These are phyloP conservation scores for Tachysurus vachellii DNA, from an alignment of 2,113 vertebrate species.

Conservation along the genomic window DNA sequence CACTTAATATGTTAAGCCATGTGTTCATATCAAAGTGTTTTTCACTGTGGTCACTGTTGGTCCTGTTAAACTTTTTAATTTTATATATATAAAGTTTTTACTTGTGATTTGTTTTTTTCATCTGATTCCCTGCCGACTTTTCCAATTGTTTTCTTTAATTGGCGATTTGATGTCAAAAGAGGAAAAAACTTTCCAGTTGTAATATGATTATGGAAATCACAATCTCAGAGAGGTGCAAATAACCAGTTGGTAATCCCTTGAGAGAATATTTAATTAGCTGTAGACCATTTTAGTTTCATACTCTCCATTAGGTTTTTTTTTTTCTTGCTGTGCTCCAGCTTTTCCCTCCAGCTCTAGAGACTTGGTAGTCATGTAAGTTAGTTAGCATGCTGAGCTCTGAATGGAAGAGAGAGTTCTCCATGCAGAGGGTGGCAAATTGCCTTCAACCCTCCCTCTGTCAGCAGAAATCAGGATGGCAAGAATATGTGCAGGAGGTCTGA, in stretches of 20 bases:
- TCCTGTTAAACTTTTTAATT: background rate
- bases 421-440: conserved; percentile 51
- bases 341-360: conserved; percentile 63
- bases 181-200: conserved; percentile 57
- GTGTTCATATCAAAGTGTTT: background rate
- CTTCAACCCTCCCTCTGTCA: conserved; percentile 51
- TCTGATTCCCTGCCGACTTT: conserved; percentile 55
- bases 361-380: conserved; percentile 36
- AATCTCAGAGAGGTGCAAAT: conserved; percentile 62
- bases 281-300: conserved; percentile 34
- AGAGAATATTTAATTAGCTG: conserved; percentile 73
- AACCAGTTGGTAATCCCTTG: conserved; percentile 69
- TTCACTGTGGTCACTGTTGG: background rate
- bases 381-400: conserved; percentile 47
- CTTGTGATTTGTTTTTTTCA: conserved; percentile 67
- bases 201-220: conserved; percentile 67
- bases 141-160: conserved; percentile 59
- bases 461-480: conserved; percentile 49
- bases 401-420: conserved; percentile 31
- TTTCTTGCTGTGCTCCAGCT: conserved; percentile 28
- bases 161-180: conserved; percentile 61
- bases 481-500: conserved; percentile 37
- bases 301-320: conserved; percentile 30
- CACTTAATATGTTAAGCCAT: background rate
- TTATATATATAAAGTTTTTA: conserved; percentile 38